Base-by-base conservation (phyloP, 2,888 invertebrate genomes). In the Byasa hedistus region DNA sequence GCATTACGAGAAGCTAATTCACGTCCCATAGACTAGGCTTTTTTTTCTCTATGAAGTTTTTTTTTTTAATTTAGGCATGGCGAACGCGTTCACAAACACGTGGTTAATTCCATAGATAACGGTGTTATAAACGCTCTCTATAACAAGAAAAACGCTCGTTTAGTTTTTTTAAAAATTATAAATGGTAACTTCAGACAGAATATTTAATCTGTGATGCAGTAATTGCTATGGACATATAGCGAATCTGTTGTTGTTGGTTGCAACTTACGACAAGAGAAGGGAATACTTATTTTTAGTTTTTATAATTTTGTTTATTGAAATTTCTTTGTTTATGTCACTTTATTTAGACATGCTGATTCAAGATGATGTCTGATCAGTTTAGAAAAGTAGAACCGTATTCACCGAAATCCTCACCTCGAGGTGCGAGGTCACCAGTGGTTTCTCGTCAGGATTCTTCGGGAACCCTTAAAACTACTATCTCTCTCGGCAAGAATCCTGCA, bases 371-470 rank as follows among this genome's bases (percentile, higher is more conserved):
- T 93, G 96, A 96, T 94, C 96, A 96, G 94, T 96, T 96, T 94
- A 95, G 96, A 86, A 96, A 96, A 94, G 96, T 96, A 90, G 97
- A 97, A 92, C 96, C 96, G 89, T 97, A 97, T 93, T 98, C 98
- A 79, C 98, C 98, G 73, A 98, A 98, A 93, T 96, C 97, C 78
- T 98, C 98, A 79, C 98, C 97, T 78, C 93, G 96, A 92, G 98
- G 98, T 83, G 97, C 96, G 78, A 95, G 98, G 85, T 98, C 98
- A 82, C 98, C 98, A 79, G 98, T 98, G 79, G 98, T 98, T 81
- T 97, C 98, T 75, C 94, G 98, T 73, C 98, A 98, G 90, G 98
- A 99, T 92, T 98, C 98, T 70, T 98, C 98, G 75, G 99, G 98
- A 80, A 99, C 98, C 72, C 94, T 99, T 75, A 98, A 98, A 93